Evolutionary conservation across 2,113 vertebrate genomes (phyloP), one percentile per base, ranked within the genome.

Genomic region (Pandion haliaetus): DNA sequence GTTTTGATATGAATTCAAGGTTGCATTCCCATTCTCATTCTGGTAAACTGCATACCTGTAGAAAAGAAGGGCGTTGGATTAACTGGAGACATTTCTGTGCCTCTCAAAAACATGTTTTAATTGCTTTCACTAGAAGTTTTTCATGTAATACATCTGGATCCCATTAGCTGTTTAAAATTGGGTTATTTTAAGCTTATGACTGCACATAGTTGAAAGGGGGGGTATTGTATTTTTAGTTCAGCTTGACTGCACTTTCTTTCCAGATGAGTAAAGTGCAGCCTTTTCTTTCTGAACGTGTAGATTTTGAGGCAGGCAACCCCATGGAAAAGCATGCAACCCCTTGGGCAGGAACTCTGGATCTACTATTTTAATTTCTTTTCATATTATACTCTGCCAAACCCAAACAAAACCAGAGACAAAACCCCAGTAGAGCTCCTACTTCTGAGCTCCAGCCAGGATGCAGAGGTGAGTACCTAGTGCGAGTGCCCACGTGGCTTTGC

Each of bases 111-210:
- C 2, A 2, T 36, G 23, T 45, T 73, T 59, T 45, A 59, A 70
- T 34, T 50, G 81, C 44, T 82, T 91, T 77, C 63, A n/a, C 36
- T 42, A 15, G 13, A 8, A 36, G 34, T 36, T 72, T 61, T 77
- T 82, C 38, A 6, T 65, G 63, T 40, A 14, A 44, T 57, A 74
- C 91, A 95, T 96, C 94, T 95, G 95, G 76, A 86, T 82, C 73
- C 72, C 72, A 81, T 94, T 91, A 91, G 36, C 76, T 90, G 40
- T 44, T 83, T 66, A 44, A 91, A 86, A 83, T 42, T 11, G 59
- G 42, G 67, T 67, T 95, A 96, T 94, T 96, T 95, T 89, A 73
- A 91, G 83, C 77, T 71, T 71, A 25, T 91, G 93, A 91, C 71
- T 88, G 71, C 50, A 78, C 76, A 45, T 24, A 86, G 31, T 42